Base-by-base conservation (phyloP, 2,797 vertebrate species). In the Gouania willdenowi region DNA sequence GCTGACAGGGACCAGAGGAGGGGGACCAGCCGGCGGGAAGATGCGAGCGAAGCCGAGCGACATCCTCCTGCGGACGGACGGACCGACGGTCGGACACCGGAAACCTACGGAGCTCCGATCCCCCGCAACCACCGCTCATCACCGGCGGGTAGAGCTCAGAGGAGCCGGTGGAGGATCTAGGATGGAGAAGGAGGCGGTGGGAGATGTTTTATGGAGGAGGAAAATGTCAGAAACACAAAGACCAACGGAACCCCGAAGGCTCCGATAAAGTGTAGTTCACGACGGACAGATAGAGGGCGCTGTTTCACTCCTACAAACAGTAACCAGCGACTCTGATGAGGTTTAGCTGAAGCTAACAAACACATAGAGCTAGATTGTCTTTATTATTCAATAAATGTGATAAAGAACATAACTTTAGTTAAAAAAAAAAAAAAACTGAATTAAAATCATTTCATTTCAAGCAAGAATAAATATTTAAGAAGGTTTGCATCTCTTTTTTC, bases 81-180 rank as follows among this genome's bases (percentile, higher is more conserved):
- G 78, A 86, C 68, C 70, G 74, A 79, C 72, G 74, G 64, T 79
- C 66, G 73, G 78, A 86, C 81, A 84, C 81, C 83, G 81, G 83
- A 86, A 86, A 43, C 79, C 76, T 75, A 70, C 67, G 74, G 39
- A 64, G 66, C 72, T 77, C 72, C 26, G 69, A 62, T 41, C 22
- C 2, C 44, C 65, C 1, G 43, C 53, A 57, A 31, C 42, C 24
- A 40, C 10, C 29, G 51, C 36, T 29, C 12, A 59, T 41, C 36
- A 33, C 3, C 1, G 36, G 35, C 13, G 10, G 11, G 1, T 24
- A 48, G 4, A 16, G 2, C n/a, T n/a, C n/a, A n/a, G n/a, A n/a
- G n/a, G n/a, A n/a, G n/a, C n/a, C n/a, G n/a, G n/a, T n/a, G n/a
- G n/a, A n/a, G n/a, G n/a, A n/a, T n/a, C n/a, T n/a, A n/a, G n/a